Evolutionary conservation across 2,113 vertebrate genomes (phyloP), one percentile per base, ranked within the genome.

Genomic region (Takifugu bimaculatus): DNA sequence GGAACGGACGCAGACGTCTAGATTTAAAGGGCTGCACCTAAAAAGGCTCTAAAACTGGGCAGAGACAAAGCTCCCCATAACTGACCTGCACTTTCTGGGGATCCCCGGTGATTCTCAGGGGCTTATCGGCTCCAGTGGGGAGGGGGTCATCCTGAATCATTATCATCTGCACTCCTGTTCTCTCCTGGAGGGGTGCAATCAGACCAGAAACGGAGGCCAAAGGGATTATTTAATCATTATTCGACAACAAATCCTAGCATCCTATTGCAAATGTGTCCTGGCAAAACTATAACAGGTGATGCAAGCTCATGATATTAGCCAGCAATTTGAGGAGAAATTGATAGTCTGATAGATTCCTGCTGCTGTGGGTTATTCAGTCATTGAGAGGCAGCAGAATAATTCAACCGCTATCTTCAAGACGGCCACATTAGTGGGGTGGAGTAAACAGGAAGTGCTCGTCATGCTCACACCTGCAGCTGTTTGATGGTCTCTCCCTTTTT

Each of bases 401-500:
- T 43, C 13, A 43, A 43, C 20, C 20, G 20, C 20, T 20, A 20
- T 20, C 20, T 20, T 20, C 20, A 20, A 20, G 20, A 20, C 20
- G 20, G 20, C 20, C 20, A 20, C 20, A 20, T 20, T 20, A 20
- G 20, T 5, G 1, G n/a, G 45, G 13, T 59, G 12, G 2, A 1
- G 35, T n/a, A 44, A 26, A 32, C 3, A 50, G 57, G 61, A 25
- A 61, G 43, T 14, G 49, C 5, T 20, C 3, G 29, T 28, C 48
- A n/a, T 14, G 11, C 14, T 61, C 45, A 74, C 29, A 99, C 97
- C 96, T 99, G 96, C 77, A 99, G 80, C 73, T 96, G 96, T 83
- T 98, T 98, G 81, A 99, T 99, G 60, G 97, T 99, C 80, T 99
- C 97, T 54, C 97, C 97, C 77, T 96, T 96, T 88, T 98, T 99